Evolutionary conservation across 2,888 invertebrate genomes (phyloP).

Genomic region (Drosophila cognata): DNA sequence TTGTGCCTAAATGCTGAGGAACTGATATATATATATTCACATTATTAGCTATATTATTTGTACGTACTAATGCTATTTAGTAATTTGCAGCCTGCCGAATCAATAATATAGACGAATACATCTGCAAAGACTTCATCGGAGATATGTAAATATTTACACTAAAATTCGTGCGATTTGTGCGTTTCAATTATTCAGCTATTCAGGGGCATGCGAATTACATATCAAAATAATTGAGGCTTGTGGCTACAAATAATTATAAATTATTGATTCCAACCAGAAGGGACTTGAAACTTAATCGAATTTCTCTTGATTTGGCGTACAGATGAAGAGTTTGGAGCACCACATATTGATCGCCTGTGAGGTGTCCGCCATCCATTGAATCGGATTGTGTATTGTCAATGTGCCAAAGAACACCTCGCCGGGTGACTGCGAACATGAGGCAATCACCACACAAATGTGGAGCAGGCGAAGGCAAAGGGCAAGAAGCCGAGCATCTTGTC

Average conservation of each 20-base stretch:
- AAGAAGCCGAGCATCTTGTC: slow-evolving; percentile 93
- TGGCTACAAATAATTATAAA: slow-evolving; percentile 32
- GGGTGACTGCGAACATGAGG: slow-evolving; percentile 93
- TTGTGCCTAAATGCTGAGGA: slow-evolving; percentile 51
- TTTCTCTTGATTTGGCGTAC: slow-evolving; percentile 89
- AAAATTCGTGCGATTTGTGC: slow-evolving; percentile 22
- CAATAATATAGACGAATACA: not conserved
- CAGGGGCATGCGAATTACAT: slow-evolving; percentile 16
- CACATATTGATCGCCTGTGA: slow-evolving; percentile 90
- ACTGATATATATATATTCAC: slow-evolving; percentile 49
- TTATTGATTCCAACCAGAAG: slow-evolving; percentile 47
- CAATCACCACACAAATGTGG: slow-evolving; percentile 95
- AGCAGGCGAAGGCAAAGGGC: slow-evolving; percentile 98
- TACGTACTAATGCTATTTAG: slow-evolving; percentile 24
- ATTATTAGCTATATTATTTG: slow-evolving; percentile 29
- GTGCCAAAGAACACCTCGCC: slow-evolving; percentile 92
- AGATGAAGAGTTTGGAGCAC: slow-evolving; percentile 93
- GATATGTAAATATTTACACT: slow-evolving; percentile 42
- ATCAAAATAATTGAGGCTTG: slow-evolving; percentile 52
- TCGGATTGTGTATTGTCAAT: slow-evolving; percentile 92
- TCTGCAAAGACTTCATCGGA: slow-evolving; percentile 3
- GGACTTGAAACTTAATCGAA: slow-evolving; percentile 75
- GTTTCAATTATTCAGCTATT: slow-evolving; percentile 2
- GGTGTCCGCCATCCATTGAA: slow-evolving; percentile 88
- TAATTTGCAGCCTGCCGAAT: not conserved